Conservation (phyloP, 1,140 invertebrate species). For the Manduca sexta region DNA sequence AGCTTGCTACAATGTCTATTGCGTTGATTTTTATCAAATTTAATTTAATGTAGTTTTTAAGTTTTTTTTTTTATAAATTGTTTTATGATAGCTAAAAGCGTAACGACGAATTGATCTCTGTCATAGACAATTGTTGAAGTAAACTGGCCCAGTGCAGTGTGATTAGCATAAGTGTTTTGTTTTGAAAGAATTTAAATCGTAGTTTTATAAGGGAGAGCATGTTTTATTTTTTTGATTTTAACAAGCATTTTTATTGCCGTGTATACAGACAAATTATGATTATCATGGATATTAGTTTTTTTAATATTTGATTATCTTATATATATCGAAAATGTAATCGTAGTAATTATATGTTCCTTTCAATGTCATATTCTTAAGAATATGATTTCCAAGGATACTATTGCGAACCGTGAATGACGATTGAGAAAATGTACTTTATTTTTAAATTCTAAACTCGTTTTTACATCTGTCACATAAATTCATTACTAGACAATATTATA, state of each 20-base stretch:
- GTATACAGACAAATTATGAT: conserved; percentile 23
- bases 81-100: conserved; percentile 61
- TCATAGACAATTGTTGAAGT: conserved; percentile 64
- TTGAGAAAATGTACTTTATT: conserved; percentile 13
- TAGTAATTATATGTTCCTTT: conserved; percentile 34
- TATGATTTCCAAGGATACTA: conserved; percentile 50
- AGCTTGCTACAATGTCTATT: conserved; percentile 4
- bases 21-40: conserved; percentile 13
- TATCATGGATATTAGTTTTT: conserved; percentile 32
- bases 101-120: conserved; percentile 56
- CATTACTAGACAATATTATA: not conserved
- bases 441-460: not conserved
- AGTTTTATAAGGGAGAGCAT: conserved; percentile 41
- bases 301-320: conserved; percentile 56
- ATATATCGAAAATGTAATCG: conserved; percentile 11
- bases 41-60: conserved; percentile 4
- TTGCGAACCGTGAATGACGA: not conserved
- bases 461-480: not conserved
- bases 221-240: conserved; percentile 64
- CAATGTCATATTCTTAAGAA: conserved; percentile 56
- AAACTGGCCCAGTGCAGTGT: conserved; percentile 36
- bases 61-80: conserved; percentile 19
- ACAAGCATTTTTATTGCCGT: not conserved
- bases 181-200: conserved; percentile 30
- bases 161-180: conserved; percentile 26